Percentiles rank a stretch among this genome's conserved stretches.
Conservation (phyloP, 2,113 vertebrate species). For the Chelonoidis abingdonii region DNA sequence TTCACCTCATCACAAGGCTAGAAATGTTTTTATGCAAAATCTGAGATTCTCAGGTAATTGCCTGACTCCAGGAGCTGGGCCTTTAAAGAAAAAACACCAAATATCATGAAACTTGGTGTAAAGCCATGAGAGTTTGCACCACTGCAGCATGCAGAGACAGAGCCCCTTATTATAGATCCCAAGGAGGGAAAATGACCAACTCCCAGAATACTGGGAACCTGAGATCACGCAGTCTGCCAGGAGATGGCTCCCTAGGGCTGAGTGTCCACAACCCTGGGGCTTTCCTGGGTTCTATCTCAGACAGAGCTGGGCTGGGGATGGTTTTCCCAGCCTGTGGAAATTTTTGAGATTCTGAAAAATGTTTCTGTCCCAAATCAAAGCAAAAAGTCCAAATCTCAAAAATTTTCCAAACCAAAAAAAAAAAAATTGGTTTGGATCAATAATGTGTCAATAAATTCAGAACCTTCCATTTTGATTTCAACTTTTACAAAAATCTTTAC, state of each 20-base stretch:
- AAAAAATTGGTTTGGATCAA: background rate
- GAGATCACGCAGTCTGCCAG: background rate
- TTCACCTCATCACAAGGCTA: background rate
- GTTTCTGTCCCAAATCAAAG: background rate
- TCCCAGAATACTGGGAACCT: background rate
- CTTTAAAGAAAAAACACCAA: background rate
- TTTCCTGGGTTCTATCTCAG: background rate
- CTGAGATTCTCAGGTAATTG: background rate
- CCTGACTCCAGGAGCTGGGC: background rate
- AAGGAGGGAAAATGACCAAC: background rate
- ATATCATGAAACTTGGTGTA: background rate
- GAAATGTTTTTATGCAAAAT: background rate
- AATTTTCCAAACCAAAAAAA: background rate
- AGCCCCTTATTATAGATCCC: background rate
- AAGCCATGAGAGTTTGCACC: background rate
- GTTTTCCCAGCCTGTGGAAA: background rate
- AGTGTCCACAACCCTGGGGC: background rate
- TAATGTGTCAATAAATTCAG: background rate
- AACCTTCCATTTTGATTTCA: background rate
- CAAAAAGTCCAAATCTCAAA: background rate
- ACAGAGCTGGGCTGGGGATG: background rate
- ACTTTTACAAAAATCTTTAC: background rate
- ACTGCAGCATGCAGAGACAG: background rate
- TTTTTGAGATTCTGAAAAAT: background rate
- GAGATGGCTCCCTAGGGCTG: too few species aligned